phyloP scores from a whole-genome alignment of 2,113 vertebrate genomes.

The Gymnorhina tibicen region DNA sequence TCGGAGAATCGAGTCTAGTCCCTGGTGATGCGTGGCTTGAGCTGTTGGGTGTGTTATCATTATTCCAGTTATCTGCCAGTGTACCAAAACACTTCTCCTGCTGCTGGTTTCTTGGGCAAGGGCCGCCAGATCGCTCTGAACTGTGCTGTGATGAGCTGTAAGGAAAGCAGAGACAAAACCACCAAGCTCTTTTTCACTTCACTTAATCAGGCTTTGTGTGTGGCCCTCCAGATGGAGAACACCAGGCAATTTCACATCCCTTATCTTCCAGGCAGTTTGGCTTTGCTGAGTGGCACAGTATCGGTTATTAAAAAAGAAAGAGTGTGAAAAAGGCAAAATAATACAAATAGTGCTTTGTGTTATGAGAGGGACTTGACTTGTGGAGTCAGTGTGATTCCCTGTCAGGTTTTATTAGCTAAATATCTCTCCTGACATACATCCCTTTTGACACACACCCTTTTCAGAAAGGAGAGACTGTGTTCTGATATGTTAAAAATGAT shows the following conservation, averaged over 20 bases:
- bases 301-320: neutral
- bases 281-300: neutral
- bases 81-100: neutral
- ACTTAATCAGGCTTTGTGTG: neutral
- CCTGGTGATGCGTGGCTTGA: rapidly evolving
- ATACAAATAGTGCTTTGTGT: neutral
- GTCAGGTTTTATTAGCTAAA: neutral
- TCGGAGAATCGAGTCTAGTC: neutral
- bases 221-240: neutral
- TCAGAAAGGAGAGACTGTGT: neutral
- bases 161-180: neutral
- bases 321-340: neutral
- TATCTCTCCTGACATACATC: neutral
- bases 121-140: neutral
- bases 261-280: neutral
- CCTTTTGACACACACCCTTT: neutral
- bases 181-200: neutral
- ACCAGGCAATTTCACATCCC: neutral
- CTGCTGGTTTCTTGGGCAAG: neutral
- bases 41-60: neutral
- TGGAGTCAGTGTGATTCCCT: neutral
- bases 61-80: neutral
- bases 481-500: neutral
- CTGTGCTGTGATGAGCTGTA: neutral
- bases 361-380: neutral